Base-by-base conservation (phyloP, 2,888 invertebrate genomes). In the Hartigia nigra region DNA sequence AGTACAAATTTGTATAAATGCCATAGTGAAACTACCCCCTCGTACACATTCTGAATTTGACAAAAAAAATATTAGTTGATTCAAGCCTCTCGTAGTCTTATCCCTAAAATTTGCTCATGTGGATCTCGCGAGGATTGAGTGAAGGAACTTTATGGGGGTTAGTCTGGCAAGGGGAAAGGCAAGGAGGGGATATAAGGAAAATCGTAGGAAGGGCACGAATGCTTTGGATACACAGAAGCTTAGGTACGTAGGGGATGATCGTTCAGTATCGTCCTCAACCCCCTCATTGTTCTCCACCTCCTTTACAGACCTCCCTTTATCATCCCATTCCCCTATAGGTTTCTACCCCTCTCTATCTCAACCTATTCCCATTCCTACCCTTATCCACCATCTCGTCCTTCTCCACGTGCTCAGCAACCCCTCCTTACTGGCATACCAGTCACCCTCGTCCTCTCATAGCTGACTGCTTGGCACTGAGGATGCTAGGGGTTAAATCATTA, bases 121-220 rank as follows among this genome's bases (percentile, higher is more conserved):
- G 39, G 39, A 55, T 55, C 23, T 55, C 23, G 39, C 39, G 39
- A 39, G 39, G 39, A 23, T 39, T 39, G 23, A 39, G 39, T 14
- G 39, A 14, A 23, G 39, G 9, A 5, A 23, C 39, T 39, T 39
- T 39, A 23, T 23, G 39, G 39, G 39, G 39, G 39, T 39, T 39
- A 14, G 39, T 39, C 9, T 39, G 23, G 0, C 39, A 39, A 4
- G 14, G 75, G 37, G 14, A 37, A 1, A 14, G 70, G 12, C 1
- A n/a, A 1, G 23, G 70, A 1, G 70, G 23, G 12, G n/a, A 14
- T 14, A 69, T 75, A 55, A 39, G 70, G 70, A 74, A 81, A 79
- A 79, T 80, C 82, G 82, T 78, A 81, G 81, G 70, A 81, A 80
- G 79, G 75, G 78, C 77, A 76, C 77, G 79, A 76, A 23, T 74